Conservation (phyloP, 2,888 invertebrate species). For the Agrilus cyanescens region DNA sequence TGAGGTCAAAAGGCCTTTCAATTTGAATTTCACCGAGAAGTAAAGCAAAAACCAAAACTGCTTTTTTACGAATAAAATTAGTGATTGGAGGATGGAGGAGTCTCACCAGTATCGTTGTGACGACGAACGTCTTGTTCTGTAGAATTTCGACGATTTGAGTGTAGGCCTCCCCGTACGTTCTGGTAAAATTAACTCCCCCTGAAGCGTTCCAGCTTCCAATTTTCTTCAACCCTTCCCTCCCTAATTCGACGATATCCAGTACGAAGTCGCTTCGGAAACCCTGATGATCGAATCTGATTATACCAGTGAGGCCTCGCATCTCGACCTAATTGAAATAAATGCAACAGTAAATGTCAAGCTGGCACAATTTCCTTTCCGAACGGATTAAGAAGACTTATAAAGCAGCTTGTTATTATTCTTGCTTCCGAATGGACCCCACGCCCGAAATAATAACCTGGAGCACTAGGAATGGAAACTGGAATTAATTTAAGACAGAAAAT, state of each 20-base stretch:
- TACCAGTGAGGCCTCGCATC: conserved; percentile 85
- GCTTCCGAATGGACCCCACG: too few species aligned
- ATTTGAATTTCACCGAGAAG: neutral
- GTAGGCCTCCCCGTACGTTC: conserved; percentile 74
- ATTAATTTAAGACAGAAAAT: too few species aligned
- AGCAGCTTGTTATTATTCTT: too few species aligned
- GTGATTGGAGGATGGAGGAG: conserved; percentile 5
- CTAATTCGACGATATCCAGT: conserved; percentile 83
- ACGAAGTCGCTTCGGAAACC: conserved; percentile 87
- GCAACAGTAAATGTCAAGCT: too few species aligned
- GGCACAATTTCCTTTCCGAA: too few species aligned
- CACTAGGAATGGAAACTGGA: too few species aligned
- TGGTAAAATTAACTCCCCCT: conserved; percentile 76
- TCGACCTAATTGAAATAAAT: conserved; percentile 51
- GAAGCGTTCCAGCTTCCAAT: conserved; percentile 85
- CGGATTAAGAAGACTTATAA: too few species aligned
- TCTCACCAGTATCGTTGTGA: conserved; percentile 84
- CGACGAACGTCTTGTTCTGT: conserved; percentile 83
- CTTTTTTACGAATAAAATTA: neutral
- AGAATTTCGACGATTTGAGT: conserved; percentile 81
- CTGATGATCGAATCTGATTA: conserved; percentile 87
- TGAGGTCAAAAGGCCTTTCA: too few species aligned
- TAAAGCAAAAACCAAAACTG: conserved; percentile 1
- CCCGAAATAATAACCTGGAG: too few species aligned
- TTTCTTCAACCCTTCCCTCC: conserved; percentile 69